Evolutionary conservation across 2,113 vertebrate species (phyloP).

Genomic region (Corvus cornix): DNA sequence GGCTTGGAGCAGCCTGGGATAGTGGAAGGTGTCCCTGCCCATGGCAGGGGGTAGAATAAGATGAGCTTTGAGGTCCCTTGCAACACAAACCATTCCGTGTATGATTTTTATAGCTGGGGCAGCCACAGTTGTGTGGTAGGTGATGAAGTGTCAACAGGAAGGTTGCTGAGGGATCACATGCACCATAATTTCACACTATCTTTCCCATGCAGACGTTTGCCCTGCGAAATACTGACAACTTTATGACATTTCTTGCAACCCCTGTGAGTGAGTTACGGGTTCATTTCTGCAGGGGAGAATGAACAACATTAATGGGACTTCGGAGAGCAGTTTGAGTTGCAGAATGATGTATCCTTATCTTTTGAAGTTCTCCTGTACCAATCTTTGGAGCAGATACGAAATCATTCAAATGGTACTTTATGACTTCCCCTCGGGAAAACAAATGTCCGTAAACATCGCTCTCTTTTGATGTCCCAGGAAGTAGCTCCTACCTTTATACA

Average conservation of each 20-base stretch:
- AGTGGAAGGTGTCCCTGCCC: background rate
- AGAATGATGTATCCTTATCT: constrained; percentile 20
- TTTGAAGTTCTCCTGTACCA: background rate
- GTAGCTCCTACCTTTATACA: background rate
- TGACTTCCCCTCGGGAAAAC: background rate
- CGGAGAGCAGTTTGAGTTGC: constrained; percentile 21
- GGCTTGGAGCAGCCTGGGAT: background rate
- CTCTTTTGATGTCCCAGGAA: background rate
- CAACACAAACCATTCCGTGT: background rate
- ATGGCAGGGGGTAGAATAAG: accelerated
- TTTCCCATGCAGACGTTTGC: constrained; percentile 49
- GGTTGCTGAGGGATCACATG: constrained; percentile 21
- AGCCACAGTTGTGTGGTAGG: constrained; percentile 28
- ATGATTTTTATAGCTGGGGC: constrained; percentile 7
- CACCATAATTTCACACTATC: constrained; percentile 69
- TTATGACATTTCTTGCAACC: background rate
- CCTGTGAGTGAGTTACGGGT: constrained; percentile 40
- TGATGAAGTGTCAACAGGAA: constrained; percentile 48
- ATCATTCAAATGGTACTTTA: constrained; percentile 24
- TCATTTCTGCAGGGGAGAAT: constrained; percentile 39
- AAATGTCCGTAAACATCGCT: background rate
- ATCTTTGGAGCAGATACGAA: constrained; percentile 28
- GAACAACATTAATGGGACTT: constrained; percentile 39
- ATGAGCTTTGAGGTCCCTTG: background rate
- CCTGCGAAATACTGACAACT: constrained; percentile 6